Evolutionary conservation across 2,113 vertebrate species (phyloP).

Genomic region (Thryonomys swinderianus): DNA sequence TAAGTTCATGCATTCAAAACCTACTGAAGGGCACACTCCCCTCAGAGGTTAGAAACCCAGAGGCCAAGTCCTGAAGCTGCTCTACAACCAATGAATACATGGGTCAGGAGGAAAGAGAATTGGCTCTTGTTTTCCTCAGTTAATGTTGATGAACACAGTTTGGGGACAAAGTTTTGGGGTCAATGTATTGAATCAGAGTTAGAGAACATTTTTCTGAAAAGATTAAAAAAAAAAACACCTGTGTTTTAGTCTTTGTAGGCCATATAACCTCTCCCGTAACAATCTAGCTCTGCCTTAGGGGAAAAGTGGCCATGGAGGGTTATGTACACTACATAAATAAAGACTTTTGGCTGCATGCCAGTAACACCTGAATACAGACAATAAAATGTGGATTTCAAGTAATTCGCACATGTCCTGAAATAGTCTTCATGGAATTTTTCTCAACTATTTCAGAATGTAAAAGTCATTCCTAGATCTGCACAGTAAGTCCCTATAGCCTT

Average conservation of each 20-base stretch:
- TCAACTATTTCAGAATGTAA: neutral
- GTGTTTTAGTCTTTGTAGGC: neutral
- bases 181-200: neutral
- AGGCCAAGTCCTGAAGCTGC: neutral
- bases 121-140: neutral
- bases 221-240: neutral
- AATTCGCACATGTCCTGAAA: neutral
- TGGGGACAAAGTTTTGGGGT: neutral
- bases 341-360: neutral
- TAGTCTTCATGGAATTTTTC: neutral
- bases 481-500: neutral
- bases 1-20: no score
- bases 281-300: neutral
- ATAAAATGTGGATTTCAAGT: neutral
- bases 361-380: neutral
- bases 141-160: neutral
- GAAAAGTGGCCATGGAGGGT: neutral
- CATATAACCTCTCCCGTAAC: neutral
- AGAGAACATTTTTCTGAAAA: slow-evolving; percentile 8
- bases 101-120: neutral
- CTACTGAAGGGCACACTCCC: neutral
- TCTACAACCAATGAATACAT: neutral
- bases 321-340: neutral
- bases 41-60: fast-evolving
- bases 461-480: neutral